These are phyloP conservation scores for Phalangium opilio DNA, from an alignment of 2,888 invertebrate genomes.

Conservation along the genomic window DNA sequence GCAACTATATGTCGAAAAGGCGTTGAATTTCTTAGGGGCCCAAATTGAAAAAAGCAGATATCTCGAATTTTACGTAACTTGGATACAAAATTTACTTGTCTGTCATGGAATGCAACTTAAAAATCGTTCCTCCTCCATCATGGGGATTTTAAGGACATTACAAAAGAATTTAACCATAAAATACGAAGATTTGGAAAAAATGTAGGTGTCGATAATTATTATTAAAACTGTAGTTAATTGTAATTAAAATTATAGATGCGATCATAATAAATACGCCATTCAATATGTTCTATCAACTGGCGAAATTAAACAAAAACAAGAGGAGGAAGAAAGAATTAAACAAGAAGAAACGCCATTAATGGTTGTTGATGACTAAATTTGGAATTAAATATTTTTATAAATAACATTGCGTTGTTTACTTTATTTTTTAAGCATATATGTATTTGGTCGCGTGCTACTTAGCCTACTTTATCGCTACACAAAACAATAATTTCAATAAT, in stretches of 20 bases:
- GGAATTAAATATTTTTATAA: too few species aligned
- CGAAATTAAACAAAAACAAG: slow-evolving; percentile 7
- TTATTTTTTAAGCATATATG: too few species aligned
- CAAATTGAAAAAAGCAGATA: slow-evolving; percentile 63
- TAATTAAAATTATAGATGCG: slow-evolving; percentile 7
- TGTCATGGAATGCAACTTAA: slow-evolving; percentile 41
- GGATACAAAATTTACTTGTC: slow-evolving; percentile 55
- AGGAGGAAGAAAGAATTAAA: not conserved
- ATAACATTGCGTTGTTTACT: too few species aligned
- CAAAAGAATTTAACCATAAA: slow-evolving; percentile 64
- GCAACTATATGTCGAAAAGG: slow-evolving; percentile 54
- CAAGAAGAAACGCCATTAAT: too few species aligned
- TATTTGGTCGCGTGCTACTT: too few species aligned
- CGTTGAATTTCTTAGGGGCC: slow-evolving; percentile 52
- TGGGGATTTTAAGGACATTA: slow-evolving; percentile 50
- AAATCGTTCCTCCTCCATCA: slow-evolving; percentile 38
- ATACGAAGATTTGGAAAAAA: slow-evolving; percentile 62
- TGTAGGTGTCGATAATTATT: slow-evolving; percentile 28
- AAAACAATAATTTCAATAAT: too few species aligned
- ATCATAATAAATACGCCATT: slow-evolving; percentile 6
- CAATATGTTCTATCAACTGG: slow-evolving; percentile 7
- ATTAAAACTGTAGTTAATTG: not conserved
- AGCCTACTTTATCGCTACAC: too few species aligned
- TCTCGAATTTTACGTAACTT: slow-evolving; percentile 71
- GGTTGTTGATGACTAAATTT: too few species aligned